Conservation (phyloP, 2,888 invertebrate species). For the Gibbula magus region DNA sequence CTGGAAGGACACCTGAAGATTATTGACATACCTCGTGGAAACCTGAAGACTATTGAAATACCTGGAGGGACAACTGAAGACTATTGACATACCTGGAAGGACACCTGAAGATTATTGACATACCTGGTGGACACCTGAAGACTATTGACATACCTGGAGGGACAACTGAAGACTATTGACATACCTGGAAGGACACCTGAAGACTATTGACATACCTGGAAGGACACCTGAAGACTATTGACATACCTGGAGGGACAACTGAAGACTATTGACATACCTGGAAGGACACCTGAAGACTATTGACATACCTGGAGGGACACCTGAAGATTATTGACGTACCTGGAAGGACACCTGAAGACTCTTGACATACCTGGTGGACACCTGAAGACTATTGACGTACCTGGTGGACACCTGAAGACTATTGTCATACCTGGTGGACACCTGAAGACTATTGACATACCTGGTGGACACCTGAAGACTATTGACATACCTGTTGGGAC, state of each 20-base stretch:
- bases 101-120: conserved; percentile 57
- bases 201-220: conserved; percentile 62
- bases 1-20: conserved; percentile 66
- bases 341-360: conserved; percentile 63
- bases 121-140: too few relatives aligned
- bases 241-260: too few relatives aligned
- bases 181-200: conserved; percentile 68
- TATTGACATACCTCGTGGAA: too few relatives aligned
- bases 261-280: conserved; percentile 56
- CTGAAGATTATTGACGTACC: conserved; percentile 58
- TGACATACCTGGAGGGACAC: conserved; percentile 66
- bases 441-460: conserved; percentile 56
- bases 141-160: conserved; percentile 62
- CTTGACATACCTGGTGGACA: conserved; percentile 62
- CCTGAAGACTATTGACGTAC: conserved; percentile 77
- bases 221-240: conserved; percentile 63
- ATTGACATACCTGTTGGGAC: conserved; percentile 64
- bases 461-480: conserved; percentile 62
- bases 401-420: too few relatives aligned
- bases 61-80: conserved; percentile 67
- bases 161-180: conserved; percentile 49
- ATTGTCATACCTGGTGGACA: conserved; percentile 63
- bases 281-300: conserved; percentile 57
- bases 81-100: conserved; percentile 63
- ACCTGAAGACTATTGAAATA: conserved; percentile 39